Evolutionary conservation across 2,797 vertebrate genomes (phyloP).

Genomic region (Gymnocypris eckloni): DNA sequence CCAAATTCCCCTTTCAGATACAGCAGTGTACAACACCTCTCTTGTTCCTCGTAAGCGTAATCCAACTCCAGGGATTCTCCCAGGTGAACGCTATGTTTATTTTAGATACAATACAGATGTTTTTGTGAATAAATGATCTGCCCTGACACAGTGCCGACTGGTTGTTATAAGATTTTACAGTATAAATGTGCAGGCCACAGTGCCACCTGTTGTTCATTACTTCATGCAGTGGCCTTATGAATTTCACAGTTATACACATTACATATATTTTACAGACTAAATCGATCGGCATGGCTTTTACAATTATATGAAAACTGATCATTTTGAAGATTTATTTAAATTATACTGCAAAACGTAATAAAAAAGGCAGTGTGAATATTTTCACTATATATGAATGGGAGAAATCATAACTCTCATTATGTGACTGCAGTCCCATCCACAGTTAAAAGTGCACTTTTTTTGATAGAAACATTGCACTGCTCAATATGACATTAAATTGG

Average conservation of each 20-base stretch:
- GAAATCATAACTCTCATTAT: neutral
- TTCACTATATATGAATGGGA: neutral
- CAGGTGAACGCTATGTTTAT: conserved; percentile 60
- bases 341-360: neutral
- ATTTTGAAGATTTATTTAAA: neutral
- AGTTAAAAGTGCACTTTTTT: neutral
- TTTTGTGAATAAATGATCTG: neutral
- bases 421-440: neutral
- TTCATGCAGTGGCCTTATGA: neutral
- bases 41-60: conserved; percentile 77
- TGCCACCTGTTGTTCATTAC: conserved; percentile 67
- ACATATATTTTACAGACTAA: neutral
- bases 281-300: neutral
- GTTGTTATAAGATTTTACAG: neutral
- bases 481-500: neutral
- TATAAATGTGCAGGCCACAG: conserved; percentile 57
- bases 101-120: neutral
- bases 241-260: neutral
- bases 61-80: conserved; percentile 78
- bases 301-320: neutral
- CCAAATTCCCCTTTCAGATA: conserved; percentile 77
- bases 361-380: neutral
- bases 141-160: neutral
- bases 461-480: neutral
- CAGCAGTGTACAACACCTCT: conserved; percentile 94